Evolutionary conservation across 2,113 vertebrate species (phyloP).

Genomic region (Lampris megalopsis): DNA sequence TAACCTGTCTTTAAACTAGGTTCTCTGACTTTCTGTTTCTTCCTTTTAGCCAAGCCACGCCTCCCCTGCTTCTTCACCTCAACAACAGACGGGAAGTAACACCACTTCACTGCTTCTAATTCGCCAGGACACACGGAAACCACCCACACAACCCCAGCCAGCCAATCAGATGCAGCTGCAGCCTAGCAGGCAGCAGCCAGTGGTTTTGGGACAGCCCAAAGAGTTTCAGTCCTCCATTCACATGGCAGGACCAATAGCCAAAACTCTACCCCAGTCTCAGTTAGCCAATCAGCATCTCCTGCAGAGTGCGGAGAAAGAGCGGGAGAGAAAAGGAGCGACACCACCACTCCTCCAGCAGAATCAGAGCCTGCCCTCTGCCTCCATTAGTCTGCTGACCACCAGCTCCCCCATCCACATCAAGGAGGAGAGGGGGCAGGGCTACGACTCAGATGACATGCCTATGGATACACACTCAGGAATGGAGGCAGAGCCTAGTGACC

Average conservation of each 20-base stretch:
- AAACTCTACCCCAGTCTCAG: not conserved
- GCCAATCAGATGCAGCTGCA: conserved; percentile 39
- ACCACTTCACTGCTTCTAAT: conserved; percentile 39
- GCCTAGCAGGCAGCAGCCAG: conserved; percentile 1
- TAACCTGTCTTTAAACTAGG: not conserved
- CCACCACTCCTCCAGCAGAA: conserved; percentile 10
- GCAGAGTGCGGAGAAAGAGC: conserved; percentile 15
- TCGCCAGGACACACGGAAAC: conserved; percentile 22
- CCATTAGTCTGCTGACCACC: rapidly evolving
- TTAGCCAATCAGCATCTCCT: conserved; percentile 23
- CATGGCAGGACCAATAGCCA: not conserved
- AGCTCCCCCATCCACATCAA: conserved; percentile 61
- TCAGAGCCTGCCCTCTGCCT: not conserved
- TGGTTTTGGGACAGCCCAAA: conserved; percentile 7
- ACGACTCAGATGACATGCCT: conserved; percentile 66
- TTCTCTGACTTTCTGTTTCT: not conserved
- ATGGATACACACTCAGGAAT: conserved; percentile 73
- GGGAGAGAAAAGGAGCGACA: not conserved
- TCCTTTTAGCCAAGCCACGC: conserved; percentile 41
- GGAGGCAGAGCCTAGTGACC: conserved; percentile 46
- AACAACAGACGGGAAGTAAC: conserved; percentile 38
- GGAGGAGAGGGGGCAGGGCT: conserved; percentile 60
- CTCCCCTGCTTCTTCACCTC: conserved; percentile 37
- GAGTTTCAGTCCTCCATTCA: conserved; percentile 4
- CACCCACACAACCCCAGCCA: not conserved